phyloP scores from a whole-genome alignment of 1,140 invertebrate genomes.

The Drosophila ogumai region DNA sequence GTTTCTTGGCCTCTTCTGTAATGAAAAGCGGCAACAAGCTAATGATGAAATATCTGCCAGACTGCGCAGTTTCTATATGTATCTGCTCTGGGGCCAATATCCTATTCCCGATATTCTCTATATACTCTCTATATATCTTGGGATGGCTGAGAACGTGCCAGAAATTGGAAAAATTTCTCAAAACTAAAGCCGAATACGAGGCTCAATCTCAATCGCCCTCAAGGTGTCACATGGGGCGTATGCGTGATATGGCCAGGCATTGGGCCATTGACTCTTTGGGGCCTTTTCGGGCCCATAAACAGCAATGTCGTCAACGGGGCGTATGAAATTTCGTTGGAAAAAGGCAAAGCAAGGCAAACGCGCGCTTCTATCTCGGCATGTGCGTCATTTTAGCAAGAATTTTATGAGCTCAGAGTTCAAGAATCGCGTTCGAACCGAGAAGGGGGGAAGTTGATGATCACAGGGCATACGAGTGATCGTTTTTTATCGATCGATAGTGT shows the following conservation, averaged over 20 bases:
- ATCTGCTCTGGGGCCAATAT: constrained; percentile 59
- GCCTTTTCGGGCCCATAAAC: constrained; percentile 39
- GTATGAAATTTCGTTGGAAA: constrained; percentile 44
- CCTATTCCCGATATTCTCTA: constrained; percentile 41
- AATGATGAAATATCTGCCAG: constrained; percentile 78
- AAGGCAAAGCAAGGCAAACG: constrained; percentile 5
- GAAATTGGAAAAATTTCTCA: constrained; percentile 52
- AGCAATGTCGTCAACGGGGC: constrained; percentile 57
- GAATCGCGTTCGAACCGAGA: constrained; percentile 1
- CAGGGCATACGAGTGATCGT: neutral
- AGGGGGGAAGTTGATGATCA: constrained; percentile 3
- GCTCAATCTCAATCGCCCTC: constrained; percentile 5
- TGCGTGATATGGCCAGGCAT: constrained; percentile 60
- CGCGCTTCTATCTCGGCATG: constrained; percentile 2
- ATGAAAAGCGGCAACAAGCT: constrained; percentile 74
- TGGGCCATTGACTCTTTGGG: constrained; percentile 62
- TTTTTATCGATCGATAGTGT: neutral
- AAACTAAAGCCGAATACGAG: constrained; percentile 25
- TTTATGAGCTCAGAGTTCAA: constrained; percentile 36
- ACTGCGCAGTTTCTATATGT: constrained; percentile 65
- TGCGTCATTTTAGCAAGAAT: constrained; percentile 35
- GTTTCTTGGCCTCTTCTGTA: constrained; percentile 49
- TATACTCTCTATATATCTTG: neutral
- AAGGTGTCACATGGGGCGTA: constrained; percentile 53
- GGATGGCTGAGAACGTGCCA: constrained; percentile 52